Base-by-base conservation (phyloP, 2,888 invertebrate genomes). In the Barypeithes pellucidus region DNA sequence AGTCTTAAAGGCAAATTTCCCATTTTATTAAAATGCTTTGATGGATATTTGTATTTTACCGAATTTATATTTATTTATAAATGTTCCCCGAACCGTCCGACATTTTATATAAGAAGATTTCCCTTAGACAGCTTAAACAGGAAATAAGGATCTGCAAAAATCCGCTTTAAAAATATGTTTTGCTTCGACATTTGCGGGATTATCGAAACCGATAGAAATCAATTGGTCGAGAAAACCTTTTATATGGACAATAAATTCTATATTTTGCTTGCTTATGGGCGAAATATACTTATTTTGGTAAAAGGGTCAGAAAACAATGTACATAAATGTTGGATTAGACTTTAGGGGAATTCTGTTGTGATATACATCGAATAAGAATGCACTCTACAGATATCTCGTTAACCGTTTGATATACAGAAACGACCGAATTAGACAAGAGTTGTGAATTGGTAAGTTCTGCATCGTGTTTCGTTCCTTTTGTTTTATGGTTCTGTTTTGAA, bases 101-200 rank as follows among this genome's bases (percentile, higher is more conserved):
- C 47, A 20, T 47, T 12, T 39, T n/a, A 47, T 47, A 18, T 20
- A 20, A 47, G 47, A 20, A 47, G 20, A 47, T 47, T 20, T 47
- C 47, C 47, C 18, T 47, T 20, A 20, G 47, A 18, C 47, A 47
- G 47, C 47, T 47, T 20, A 52, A 29, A 29, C 7, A 36, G 70
- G 70, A 70, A 70, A 70, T 70, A 63, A 63, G 57, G 20, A 36
- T 29, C 62, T 50, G 14, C 39, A 69, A 22, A 60, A 70, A 70
- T 70, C 63, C 54, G 70, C 20, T 47, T 39, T n/a, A 22, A 43
- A 63, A 70, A 70, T 65, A 70, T 65, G 47, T 54, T 65, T 70
- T 70, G 59, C 45, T 39, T n/a, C 50, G 57, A 36, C 47, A 45
- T 59, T 33, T 59, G 7, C 47, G 20, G 65, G 50, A 59, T 59